These are phyloP conservation scores for Cyclophora punctaria DNA, from an alignment of 2,888 invertebrate genomes.

Conservation along the genomic window DNA sequence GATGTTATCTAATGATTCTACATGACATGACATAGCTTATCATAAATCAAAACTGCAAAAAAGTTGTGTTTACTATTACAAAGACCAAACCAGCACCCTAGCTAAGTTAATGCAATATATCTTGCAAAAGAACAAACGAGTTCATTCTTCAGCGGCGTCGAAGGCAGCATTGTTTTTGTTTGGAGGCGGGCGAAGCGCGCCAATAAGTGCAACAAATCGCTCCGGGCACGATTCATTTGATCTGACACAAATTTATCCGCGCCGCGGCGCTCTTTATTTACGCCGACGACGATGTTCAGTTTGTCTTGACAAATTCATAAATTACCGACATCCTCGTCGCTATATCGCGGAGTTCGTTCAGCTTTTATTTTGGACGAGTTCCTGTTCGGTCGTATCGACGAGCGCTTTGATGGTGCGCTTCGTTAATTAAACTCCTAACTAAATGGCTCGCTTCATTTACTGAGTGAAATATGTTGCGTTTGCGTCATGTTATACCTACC, in stretches of 20 bases:
- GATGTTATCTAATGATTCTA: too few species aligned
- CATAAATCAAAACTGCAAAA: too few species aligned
- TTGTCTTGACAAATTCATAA: constrained; percentile 75
- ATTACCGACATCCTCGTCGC: constrained; percentile 71
- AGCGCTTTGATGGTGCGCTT: constrained; percentile 54
- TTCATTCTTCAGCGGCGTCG: constrained; percentile 34
- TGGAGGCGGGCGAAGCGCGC: constrained; percentile 30
- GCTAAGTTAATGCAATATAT: constrained; percentile 31
- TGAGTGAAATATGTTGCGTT: constrained; percentile 9
- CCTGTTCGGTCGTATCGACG: constrained; percentile 56
- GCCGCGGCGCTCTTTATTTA: constrained; percentile 65
- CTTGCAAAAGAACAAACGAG: constrained; percentile 34
- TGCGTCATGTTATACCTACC: too few species aligned
- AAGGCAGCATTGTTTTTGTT: constrained; percentile 29
- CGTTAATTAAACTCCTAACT: constrained; percentile 38
- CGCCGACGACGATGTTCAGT: constrained; percentile 62
- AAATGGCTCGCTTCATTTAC: constrained; percentile 19
- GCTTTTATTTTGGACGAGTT: constrained; percentile 63
- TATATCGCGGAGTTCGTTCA: constrained; percentile 33
- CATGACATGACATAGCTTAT: too few species aligned
- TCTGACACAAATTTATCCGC: constrained; percentile 74
- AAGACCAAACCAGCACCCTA: constrained; percentile 3
- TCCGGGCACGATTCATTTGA: constrained; percentile 67
- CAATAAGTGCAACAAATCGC: constrained; percentile 68
- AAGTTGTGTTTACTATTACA: too few species aligned